Percentiles rank a stretch among this genome's conserved stretches.
Evolutionary conservation across 1,140 invertebrate genomes (phyloP).

Genomic region (Colletes gigas): DNA sequence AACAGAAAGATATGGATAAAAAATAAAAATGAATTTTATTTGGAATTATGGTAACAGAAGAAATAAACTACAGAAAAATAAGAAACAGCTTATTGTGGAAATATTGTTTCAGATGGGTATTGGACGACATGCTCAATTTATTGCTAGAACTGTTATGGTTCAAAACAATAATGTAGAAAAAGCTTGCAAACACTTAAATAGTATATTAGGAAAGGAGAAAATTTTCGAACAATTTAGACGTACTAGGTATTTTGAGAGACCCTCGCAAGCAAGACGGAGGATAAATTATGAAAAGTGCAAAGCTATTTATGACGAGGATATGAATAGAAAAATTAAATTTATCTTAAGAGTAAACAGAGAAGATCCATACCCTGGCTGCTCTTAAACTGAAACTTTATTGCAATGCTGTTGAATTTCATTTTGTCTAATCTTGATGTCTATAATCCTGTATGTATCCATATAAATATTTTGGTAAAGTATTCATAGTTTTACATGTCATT

Average conservation of each 20-base stretch:
- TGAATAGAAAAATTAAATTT: constrained; percentile 97
- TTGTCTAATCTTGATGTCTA: neutral
- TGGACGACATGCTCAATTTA: constrained; percentile 87
- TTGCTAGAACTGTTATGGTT: constrained; percentile 94
- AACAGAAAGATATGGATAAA: neutral
- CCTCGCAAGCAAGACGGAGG: constrained; percentile 90
- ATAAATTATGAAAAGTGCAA: constrained; percentile 96
- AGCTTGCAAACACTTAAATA: constrained; percentile 91
- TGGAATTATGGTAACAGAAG: neutral
- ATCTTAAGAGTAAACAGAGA: constrained; percentile 94
- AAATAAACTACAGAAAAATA: neutral
- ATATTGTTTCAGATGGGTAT: constrained; percentile 74
- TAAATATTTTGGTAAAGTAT: neutral
- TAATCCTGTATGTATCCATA: neutral
- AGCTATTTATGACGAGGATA: constrained; percentile 97
- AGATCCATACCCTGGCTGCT: constrained; percentile 94
- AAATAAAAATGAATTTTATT: neutral
- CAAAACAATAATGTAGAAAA: constrained; percentile 93
- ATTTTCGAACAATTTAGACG: constrained; percentile 92
- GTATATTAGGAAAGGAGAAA: constrained; percentile 92
- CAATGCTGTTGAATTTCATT: neutral
- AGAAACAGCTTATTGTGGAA: neutral
- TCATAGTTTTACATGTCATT: neutral
- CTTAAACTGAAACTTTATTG: constrained; percentile 71
- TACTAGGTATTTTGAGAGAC: constrained; percentile 95